Evolutionary conservation across 2,797 vertebrate species (phyloP), one percentile per base, ranked within the genome.

Genomic region (Xenops minutus): DNA sequence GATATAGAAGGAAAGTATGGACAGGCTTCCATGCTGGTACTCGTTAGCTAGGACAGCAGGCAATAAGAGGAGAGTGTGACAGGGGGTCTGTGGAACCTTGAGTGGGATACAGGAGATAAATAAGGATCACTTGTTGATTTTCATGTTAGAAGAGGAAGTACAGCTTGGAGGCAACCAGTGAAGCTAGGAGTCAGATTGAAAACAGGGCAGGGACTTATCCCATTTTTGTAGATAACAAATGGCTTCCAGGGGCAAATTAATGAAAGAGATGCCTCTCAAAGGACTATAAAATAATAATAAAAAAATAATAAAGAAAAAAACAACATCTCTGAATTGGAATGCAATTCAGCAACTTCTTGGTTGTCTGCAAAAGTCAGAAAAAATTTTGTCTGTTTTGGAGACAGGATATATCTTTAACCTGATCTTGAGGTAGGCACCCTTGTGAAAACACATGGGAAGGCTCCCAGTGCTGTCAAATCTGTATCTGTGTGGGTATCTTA

Each of bases 11-110:
- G 16, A 55, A 76, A 32, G 12, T 14, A 36, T 8, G 22, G 37
- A 8, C 7, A 72, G 37, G 15, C 7, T 88, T 72, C 37, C 2
- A 0, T 36, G 9, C 22, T n/a, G 12, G 23, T 52, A 10, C 9
- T 20, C 1, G 9, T 61, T 41, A 43, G 6, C 27, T 19, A 22
- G 54, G 30, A 44, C 23, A 77, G 30, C 2, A 10, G 29, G 29
- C 26, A 74, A 15, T 4, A 26, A 62, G 11, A 21, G 20, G 3
- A 26, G 10, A 18, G 9, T 62, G 6, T 34, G 39, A 11, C 8
- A 23, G 19, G 30, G 20, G 7, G 2, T 34, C 30, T 85, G 4
- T 56, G 61, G 27, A 80, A 77, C 14, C 30, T 37, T 21, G 10
- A 36, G 30, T 10, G 30, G 34, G 19, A 46, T 29, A 19, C 2